Base-by-base conservation (phyloP, 1,140 invertebrate species). In the Zaprionus kolodkinae region DNA sequence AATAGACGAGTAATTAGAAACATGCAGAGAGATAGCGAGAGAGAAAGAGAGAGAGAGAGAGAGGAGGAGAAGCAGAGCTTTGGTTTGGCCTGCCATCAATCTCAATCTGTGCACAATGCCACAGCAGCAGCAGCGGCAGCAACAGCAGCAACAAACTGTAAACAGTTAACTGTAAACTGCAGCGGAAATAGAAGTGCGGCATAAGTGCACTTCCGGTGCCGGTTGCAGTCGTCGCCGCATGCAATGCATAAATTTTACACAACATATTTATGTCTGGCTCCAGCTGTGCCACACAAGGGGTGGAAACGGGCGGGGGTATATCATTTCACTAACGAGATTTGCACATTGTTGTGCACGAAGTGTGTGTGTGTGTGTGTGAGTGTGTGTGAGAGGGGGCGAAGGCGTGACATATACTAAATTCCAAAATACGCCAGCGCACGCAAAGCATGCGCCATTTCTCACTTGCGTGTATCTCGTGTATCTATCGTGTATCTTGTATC, bases 131-230 rank as follows among this genome's bases (percentile, higher is more conserved):
- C 33, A 62, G 45, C 72, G 50, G 27, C 27, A 30, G 27, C 27
- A 21, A 17, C 33, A 62, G 45, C 55, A 62, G 30, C 17, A 55
- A 45, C 61, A 59, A 67, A 63, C 36, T 48, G 67, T n/a, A 69
- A 85, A 85, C 55, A 52, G 63, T 25, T 67, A 79, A 66, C 52
- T 61, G 69, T 30, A 76, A 86, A 79, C 73, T 80, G 77, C 64
- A 72, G 64, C 84, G 84, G 83, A 87, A 88, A 87, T 87, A 88
- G 83, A 84, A 88, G 83, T 87, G 83, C 83, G 83, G 84, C 80
- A 88, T 84, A 87, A 88, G 83, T 88, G 84, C 73, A 87, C 84
- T 80, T 87, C 84, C 84, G 83, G 72, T 84, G 57, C 63, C 54
- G 67, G 59, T 74, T 65, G 43, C 70, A 72, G 55, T 72, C 73